Base-by-base conservation (phyloP, 2,113 vertebrate species). In the Dasyurus viverrinus region DNA sequence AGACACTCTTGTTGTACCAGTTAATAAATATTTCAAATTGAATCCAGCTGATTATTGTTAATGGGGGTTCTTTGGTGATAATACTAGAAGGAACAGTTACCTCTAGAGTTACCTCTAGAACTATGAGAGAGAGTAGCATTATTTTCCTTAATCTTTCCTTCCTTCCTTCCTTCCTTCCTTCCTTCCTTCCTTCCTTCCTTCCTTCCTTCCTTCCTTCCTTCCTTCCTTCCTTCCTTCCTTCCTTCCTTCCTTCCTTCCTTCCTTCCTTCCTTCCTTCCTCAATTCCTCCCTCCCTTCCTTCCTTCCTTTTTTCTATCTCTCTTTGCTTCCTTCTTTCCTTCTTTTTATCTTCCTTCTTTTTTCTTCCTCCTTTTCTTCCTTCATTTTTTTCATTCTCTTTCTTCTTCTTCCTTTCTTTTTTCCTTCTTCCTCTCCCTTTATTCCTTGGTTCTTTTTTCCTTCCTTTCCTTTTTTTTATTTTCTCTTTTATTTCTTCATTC, bases 241-340 rank as follows among this genome's bases (percentile, higher is more conserved):
- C 2, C 22, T 68, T 5, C 30, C 14, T 36, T 36, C 60, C 14
- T 36, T 0, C 10, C 4, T 12, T 14, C 30, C 19, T 60, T 60
- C 57, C 12, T 60, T 5, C 57, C 26, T 10, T 57, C 2, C 0
- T 47, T 4, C 2, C 2, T 2, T 60, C 27, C 11, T 36, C 30
- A 3, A 0, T 14, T 14, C 27, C 16, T n/a, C 36, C 2, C 0
- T 16, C 5, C 11, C 16, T n/a, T 1, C 12, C 5, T 6, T 16
- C 0, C 8, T 68, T 36, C 5, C 14, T n/a, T 68, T 14, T 11
- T 36, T 68, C 1, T n/a, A n/a, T n/a, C n/a, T n/a, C n/a, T n/a
- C n/a, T n/a, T n/a, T n/a, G n/a, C n/a, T n/a, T n/a, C n/a, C n/a
- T 16, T 5, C 36, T 0, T 30, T 1, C 23, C 4, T 30, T 12